phyloP scores from a whole-genome alignment of 1,140 invertebrate species.

The Drosophila sp. region DNA sequence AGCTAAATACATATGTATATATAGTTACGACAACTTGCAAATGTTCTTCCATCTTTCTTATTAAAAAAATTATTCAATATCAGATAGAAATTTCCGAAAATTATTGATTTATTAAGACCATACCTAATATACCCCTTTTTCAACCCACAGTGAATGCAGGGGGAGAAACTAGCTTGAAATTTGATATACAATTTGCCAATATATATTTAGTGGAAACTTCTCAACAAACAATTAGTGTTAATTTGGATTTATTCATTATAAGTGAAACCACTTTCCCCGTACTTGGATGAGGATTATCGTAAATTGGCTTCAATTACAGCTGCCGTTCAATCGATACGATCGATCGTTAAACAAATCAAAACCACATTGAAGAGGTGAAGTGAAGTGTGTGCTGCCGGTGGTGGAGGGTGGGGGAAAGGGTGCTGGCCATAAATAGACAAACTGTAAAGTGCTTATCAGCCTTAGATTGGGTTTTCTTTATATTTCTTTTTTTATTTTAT shows the following conservation, averaged over 20 bases:
- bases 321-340: neutral
- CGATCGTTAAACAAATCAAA: conserved; percentile 6
- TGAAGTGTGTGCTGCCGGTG: too few species aligned
- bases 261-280: conserved; percentile 2
- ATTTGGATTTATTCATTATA: conserved; percentile 1
- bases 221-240: neutral
- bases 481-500: neutral
- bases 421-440: conserved; percentile 15
- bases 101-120: too few species aligned
- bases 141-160: neutral
- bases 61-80: too few species aligned
- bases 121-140: neutral
- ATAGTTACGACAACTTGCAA: too few species aligned
- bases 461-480: neutral
- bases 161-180: conserved; percentile 53
- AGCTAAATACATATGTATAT: too few species aligned
- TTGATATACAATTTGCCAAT: conserved; percentile 31
- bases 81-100: too few species aligned
- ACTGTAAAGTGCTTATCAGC: conserved; percentile 13
- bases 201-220: neutral
- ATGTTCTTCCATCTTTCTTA: too few species aligned
- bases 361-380: neutral
- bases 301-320: conserved; percentile 1
- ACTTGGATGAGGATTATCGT: neutral
- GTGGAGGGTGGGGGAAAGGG: neutral